phyloP scores from a whole-genome alignment of 2,797 vertebrate species.

The Brachyrhaphis roseni region DNA sequence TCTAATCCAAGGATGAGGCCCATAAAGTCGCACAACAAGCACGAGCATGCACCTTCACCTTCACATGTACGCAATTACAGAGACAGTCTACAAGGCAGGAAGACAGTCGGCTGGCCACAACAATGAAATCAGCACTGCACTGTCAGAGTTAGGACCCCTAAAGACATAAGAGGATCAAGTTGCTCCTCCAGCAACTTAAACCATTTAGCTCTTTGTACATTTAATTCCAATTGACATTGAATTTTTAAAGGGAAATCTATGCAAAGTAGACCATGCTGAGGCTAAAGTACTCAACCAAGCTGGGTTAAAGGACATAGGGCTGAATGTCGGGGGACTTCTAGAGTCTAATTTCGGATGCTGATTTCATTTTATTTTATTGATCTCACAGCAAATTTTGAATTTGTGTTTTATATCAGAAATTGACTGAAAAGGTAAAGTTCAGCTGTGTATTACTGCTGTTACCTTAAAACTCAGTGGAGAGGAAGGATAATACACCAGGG shows the following conservation, averaged over 20 bases:
- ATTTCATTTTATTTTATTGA: not conserved
- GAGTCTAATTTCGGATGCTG: not conserved
- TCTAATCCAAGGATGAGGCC: conserved; percentile 56
- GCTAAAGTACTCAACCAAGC: conserved; percentile 52
- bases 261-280: conserved; percentile 49
- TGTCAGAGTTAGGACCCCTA: conserved; percentile 69
- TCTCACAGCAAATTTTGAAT: not conserved
- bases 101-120: conserved; percentile 61
- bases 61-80: conserved; percentile 31
- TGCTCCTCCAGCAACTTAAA: conserved; percentile 79
- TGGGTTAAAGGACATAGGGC: conserved; percentile 42
- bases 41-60: conserved; percentile 21
- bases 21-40: conserved; percentile 23
- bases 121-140: conserved; percentile 70
- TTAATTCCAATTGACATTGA: conserved; percentile 71
- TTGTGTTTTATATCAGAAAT: conserved; percentile 22
- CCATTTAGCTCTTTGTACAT: conserved; percentile 80
- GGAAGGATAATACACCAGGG: conserved; percentile 31
- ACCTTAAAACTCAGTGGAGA: conserved; percentile 42
- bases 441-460: conserved; percentile 38
- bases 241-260: conserved; percentile 62
- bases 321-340: conserved; percentile 31
- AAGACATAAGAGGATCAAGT: conserved; percentile 77
- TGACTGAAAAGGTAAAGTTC: conserved; percentile 39
- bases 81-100: conserved; percentile 48